Evolutionary conservation across 64 coral and sea anemone species (phyloP).

Genomic region (Stichodactyla helianthus): DNA sequence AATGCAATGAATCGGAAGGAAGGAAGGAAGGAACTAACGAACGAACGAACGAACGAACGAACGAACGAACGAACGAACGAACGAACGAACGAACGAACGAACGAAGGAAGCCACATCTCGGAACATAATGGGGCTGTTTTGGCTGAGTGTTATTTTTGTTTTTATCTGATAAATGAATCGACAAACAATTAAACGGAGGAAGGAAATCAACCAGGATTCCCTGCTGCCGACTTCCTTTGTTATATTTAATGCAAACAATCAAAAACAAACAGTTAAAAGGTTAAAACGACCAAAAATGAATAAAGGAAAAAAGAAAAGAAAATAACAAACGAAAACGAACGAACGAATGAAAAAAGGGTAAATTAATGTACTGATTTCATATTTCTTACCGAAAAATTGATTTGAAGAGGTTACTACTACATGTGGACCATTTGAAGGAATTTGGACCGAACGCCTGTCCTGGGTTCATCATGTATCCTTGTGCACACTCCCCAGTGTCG

Average conservation of each 20-base stretch:
- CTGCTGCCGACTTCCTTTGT: too few species aligned
- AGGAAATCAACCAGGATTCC: too few species aligned
- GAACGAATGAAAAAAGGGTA: neutral
- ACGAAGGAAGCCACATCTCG: too few species aligned
- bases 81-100: neutral
- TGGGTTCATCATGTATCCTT: slow-evolving; percentile 46
- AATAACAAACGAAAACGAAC: neutral
- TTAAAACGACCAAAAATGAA: too few species aligned
- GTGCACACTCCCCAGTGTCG: slow-evolving; percentile 39
- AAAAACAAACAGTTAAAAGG: too few species aligned
- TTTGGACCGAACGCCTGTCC: slow-evolving; percentile 33
- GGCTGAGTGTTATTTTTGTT: too few species aligned
- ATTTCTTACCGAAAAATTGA: slow-evolving; percentile 33
- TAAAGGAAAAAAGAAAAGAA: neutral
- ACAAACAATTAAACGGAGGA: too few species aligned
- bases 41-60: too few species aligned
- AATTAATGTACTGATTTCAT: neutral
- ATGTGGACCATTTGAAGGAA: slow-evolving; percentile 53
- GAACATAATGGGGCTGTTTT: too few species aligned
- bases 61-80: neutral
- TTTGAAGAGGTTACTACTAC: slow-evolving; percentile 17
- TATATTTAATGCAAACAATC: too few species aligned
- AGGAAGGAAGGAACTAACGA: neutral
- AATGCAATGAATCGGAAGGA: too few species aligned
- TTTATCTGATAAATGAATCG: too few species aligned